Conservation (phyloP, 2,113 vertebrate species). For the Lonchura striata region DNA sequence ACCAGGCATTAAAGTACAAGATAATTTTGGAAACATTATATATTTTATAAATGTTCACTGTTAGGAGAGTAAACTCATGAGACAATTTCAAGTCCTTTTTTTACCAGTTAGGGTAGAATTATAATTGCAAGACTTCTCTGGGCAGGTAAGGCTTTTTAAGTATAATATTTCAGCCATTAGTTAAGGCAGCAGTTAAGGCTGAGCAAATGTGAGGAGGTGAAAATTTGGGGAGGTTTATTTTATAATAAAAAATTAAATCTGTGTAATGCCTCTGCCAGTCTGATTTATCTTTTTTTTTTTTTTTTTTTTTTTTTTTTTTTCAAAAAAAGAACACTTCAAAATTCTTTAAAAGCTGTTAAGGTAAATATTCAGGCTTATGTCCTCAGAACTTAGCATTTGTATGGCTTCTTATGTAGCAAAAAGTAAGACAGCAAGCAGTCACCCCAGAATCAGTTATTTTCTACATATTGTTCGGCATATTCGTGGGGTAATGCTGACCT, state of each 20-base stretch:
- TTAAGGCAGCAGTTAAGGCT: background rate
- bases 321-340: background rate
- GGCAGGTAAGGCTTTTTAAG: background rate
- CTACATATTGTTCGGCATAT: background rate
- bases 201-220: background rate
- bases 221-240: accelerated
- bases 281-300: background rate
- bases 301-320: background rate
- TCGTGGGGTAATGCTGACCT: background rate
- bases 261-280: background rate
- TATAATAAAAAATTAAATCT: background rate
- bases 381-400: background rate
- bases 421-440: background rate
- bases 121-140: background rate
- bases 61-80: background rate
- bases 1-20: background rate
- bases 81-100: background rate
- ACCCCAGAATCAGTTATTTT: background rate
- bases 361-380: background rate
- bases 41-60: background rate
- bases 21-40: background rate
- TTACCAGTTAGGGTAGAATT: background rate
- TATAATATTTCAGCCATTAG: background rate
- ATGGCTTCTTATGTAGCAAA: background rate
- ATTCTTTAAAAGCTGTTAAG: background rate